Percentiles rank a stretch among this genome's conserved stretches.
These are phyloP conservation scores for Eupithecia subfuscata DNA, from an alignment of 2,888 invertebrate genomes.

Conservation along the genomic window DNA sequence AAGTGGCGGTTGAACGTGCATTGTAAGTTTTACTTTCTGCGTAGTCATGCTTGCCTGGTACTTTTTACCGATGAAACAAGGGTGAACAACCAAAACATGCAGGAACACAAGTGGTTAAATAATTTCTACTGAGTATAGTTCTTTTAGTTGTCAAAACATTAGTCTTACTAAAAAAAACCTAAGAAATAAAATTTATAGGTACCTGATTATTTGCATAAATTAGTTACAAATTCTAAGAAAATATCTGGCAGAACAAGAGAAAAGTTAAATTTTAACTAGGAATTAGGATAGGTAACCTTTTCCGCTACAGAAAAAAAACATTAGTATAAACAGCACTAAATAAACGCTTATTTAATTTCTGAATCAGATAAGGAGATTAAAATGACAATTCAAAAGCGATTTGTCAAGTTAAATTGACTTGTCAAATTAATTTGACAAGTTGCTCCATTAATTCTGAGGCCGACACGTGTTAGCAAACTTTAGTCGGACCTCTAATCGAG, in stretches of 20 bases:
- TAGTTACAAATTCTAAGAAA: not conserved
- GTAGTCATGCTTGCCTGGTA: slow-evolving; percentile 22
- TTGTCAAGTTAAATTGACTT: slow-evolving; percentile 48
- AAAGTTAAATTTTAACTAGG: not conserved
- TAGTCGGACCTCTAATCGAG: not conserved
- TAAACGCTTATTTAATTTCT: not conserved
- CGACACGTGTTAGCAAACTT: not conserved
- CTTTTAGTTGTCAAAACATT: not conserved
- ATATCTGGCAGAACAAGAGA: not conserved
- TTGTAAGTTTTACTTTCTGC: slow-evolving; percentile 86
- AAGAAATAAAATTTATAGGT: not conserved
- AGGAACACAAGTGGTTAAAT: not conserved
- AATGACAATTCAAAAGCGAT: slow-evolving; percentile 14
- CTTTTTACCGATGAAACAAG: not conserved
- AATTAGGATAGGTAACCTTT: not conserved
- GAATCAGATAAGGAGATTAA: not conserved
- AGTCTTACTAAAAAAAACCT: not conserved
- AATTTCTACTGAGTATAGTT: not conserved
- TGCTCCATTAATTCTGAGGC: slow-evolving; percentile 9
- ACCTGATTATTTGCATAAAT: not conserved
- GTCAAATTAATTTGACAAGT: slow-evolving; percentile 47
- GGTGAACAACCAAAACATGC: not conserved
- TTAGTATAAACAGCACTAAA: not conserved
- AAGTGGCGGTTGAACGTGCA: slow-evolving; percentile 94
- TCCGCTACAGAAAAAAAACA: not conserved